A percentile compares a stretch with the other conserved stretches of the same genome.
Conservation (phyloP, 2,113 vertebrate species). For the Epinephelus lanceolatus region DNA sequence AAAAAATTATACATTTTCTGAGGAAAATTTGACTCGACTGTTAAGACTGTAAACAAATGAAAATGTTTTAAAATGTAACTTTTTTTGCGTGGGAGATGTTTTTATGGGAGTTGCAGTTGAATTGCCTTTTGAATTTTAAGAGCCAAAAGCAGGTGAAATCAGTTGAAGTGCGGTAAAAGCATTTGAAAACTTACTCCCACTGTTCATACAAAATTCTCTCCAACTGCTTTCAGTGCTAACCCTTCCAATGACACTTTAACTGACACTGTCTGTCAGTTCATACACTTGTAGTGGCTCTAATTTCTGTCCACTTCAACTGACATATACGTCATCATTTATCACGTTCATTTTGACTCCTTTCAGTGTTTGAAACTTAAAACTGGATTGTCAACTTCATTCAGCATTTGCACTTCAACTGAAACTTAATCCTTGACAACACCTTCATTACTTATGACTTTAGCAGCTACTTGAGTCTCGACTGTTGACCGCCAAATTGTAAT, state of each 20-base stretch:
- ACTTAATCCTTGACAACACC: no score
- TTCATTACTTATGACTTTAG: neutral
- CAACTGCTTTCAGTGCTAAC: neutral
- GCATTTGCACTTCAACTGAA: neutral
- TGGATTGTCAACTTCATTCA: no score
- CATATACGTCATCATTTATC: neutral
- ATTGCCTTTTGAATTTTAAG: neutral
- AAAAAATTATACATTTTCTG: no score
- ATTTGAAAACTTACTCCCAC: neutral
- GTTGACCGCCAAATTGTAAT: no score
- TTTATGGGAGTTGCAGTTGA: neutral
- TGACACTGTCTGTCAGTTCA: neutral
- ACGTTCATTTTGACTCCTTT: neutral
- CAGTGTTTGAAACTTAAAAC: neutral
- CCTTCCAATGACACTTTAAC: neutral
- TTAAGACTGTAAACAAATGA: no score
- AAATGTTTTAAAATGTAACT: no score
- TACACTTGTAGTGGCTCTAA: neutral
- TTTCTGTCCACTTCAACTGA: neutral
- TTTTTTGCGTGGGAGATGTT: no score
- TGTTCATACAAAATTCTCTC: neutral
- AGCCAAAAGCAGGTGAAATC: neutral
- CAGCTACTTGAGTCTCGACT: neutral
- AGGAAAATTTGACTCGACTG: no score
- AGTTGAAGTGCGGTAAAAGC: neutral